Evolutionary conservation across 2,797 vertebrate species (phyloP).

Genomic region (Steatocranus sp.): DNA sequence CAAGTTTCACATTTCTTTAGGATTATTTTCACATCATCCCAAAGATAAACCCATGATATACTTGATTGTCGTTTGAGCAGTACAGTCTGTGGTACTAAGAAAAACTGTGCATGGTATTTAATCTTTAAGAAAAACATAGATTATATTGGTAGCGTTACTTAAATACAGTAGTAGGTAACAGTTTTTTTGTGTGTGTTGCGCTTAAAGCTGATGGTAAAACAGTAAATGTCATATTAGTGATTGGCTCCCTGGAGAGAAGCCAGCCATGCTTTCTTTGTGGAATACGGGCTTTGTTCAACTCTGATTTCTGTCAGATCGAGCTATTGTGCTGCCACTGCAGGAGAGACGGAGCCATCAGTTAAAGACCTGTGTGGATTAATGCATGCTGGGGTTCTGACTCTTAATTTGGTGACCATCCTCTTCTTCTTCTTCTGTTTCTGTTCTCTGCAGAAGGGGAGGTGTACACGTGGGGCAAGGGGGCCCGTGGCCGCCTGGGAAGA

Average conservation of each 20-base stretch:
- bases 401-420: neutral
- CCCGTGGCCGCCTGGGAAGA: slow-evolving; percentile 92
- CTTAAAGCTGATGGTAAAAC: slow-evolving; percentile 19
- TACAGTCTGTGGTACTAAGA: neutral
- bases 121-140: neutral
- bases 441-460: slow-evolving; percentile 85
- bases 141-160: neutral
- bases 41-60: neutral
- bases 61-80: neutral
- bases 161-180: slow-evolving; percentile 10
- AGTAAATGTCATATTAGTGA: slow-evolving; percentile 30
- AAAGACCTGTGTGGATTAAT: slow-evolving; percentile 43
- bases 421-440: neutral
- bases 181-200: slow-evolving; percentile 16
- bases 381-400: neutral
- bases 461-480: slow-evolving; percentile 97
- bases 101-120: too few relatives aligned
- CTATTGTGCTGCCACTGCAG: slow-evolving; percentile 35
- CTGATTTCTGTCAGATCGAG: slow-evolving; percentile 32
- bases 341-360: slow-evolving; percentile 31
- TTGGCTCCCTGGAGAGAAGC: slow-evolving; percentile 41
- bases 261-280: slow-evolving; percentile 48
- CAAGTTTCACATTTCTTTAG: neutral
- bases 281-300: slow-evolving; percentile 51
- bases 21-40: neutral